Percentiles rank a stretch among this genome's conserved stretches.
phyloP scores from a whole-genome alignment of 2,888 invertebrate genomes.

The Tachina grossa region DNA sequence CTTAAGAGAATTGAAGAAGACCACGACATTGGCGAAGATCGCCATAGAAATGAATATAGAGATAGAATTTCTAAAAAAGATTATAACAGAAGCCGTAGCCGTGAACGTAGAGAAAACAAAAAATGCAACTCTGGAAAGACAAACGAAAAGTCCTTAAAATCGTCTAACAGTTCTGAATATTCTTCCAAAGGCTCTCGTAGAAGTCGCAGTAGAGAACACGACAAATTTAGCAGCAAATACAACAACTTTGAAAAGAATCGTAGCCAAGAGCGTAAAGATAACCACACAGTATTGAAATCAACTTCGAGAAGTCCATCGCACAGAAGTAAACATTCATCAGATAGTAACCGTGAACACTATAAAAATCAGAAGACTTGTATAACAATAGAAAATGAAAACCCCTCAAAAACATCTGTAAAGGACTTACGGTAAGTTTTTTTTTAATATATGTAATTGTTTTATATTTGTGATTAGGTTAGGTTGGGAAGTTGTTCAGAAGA shows the following conservation, averaged over 20 bases:
- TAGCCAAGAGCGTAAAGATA: not conserved
- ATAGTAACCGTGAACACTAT: not conserved
- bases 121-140: not conserved
- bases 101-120: slow-evolving; percentile 1
- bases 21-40: not conserved
- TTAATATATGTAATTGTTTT: not conserved
- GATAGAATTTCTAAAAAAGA: not conserved
- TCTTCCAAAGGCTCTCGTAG: not conserved
- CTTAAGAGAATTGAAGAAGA: not conserved
- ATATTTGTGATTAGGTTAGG: not conserved
- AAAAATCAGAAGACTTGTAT: not conserved
- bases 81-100: not conserved
- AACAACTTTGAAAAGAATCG: not conserved
- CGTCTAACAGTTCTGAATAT: slow-evolving; percentile 11
- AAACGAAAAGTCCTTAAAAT: not conserved
- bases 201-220: slow-evolving; percentile 15
- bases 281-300: not conserved
- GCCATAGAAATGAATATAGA: not conserved
- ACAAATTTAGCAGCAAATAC: not conserved
- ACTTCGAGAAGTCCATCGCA: slow-evolving; percentile 18
- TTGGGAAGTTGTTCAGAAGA: too few relatives aligned
- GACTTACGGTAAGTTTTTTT: slow-evolving; percentile 53
- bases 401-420: not conserved
- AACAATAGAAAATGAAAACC: not conserved
- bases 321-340: not conserved